Base-by-base conservation (phyloP, 1,140 invertebrate species). In the Sycobia sp. region DNA sequence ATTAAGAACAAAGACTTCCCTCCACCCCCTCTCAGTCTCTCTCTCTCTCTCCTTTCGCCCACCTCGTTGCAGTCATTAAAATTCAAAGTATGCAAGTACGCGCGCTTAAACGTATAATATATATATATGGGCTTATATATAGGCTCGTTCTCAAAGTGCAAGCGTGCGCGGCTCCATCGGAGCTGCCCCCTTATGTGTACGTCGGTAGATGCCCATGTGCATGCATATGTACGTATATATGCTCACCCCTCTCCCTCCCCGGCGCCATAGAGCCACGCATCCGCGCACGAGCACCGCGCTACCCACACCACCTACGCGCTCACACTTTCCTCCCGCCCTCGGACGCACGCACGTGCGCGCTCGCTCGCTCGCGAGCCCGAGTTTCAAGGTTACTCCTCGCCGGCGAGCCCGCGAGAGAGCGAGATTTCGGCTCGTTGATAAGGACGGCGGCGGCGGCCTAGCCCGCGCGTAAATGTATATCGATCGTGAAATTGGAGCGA, bases 71-170 rank as follows among this genome's bases (percentile, higher is more conserved):
- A n/a, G 38, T 13, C 51, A 41, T 55, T 55, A 55, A 55, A 55
- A 55, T 55, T 55, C 51, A 55, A 55, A 55, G 51, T 55, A 55
- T 55, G 51, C 51, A 55, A 55, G 51, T 27, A 43, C 18, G 49
- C 29, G 10, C 14, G 9, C n/a, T 34, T 11, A 34, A 11, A 5
- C 32, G 5, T 34, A 5, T 7, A 11, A 34, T 7, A 34, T 32
- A 9, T 14, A 9, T n/a, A 27, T 18, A 29, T 38, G 50, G 18
- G 50, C 23, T 7, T 20, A 53, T 50, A 41, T 18, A 41, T n/a
- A 41, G 4, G n/a, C 13, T n/a, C 4, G 7, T n/a, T 41, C 39
- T n/a, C 11, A 11, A n/a, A n/a, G n/a, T n/a, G n/a, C n/a, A n/a
- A 32, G 29, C 11, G 29, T 32, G 29, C 11, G 29, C n/a, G n/a